These are phyloP conservation scores for Papilio glaucus DNA, from an alignment of 1,140 invertebrate genomes.

Conservation along the genomic window DNA sequence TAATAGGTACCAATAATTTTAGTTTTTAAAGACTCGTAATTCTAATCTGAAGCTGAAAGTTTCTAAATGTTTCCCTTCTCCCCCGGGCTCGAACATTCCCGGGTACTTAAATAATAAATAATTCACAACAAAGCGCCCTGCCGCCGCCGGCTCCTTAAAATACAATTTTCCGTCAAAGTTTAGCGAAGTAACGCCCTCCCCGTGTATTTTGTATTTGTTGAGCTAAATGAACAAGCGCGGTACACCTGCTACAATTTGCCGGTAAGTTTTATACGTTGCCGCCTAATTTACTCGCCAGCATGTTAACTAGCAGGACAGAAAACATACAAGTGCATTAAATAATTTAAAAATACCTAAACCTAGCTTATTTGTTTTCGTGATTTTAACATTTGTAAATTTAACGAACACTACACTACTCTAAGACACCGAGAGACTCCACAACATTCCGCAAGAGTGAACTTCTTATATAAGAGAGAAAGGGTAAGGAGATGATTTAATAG, in stretches of 20 bases:
- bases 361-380: too few relatives aligned
- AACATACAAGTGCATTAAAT: neutral
- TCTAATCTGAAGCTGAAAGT: neutral
- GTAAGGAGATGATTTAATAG: neutral
- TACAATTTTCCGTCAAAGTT: conserved; percentile 25
- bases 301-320: neutral
- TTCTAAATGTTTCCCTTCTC: neutral
- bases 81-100: neutral
- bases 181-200: neutral
- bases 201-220: conserved; percentile 23
- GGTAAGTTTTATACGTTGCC: neutral
- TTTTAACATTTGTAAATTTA: too few relatives aligned
- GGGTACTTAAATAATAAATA: conserved; percentile 25
- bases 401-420: too few relatives aligned
- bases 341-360: neutral
- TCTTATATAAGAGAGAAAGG: too few relatives aligned
- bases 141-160: conserved; percentile 22
- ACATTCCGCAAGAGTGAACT: too few relatives aligned
- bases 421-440: too few relatives aligned
- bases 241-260: conserved; percentile 18
- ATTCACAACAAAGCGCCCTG: conserved; percentile 26
- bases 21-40: neutral
- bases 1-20: neutral
- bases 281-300: neutral
- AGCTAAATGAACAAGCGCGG: conserved; percentile 2